Evolutionary conservation across 2,113 vertebrate species (phyloP).

Genomic region (Orthonyx spaldingii): DNA sequence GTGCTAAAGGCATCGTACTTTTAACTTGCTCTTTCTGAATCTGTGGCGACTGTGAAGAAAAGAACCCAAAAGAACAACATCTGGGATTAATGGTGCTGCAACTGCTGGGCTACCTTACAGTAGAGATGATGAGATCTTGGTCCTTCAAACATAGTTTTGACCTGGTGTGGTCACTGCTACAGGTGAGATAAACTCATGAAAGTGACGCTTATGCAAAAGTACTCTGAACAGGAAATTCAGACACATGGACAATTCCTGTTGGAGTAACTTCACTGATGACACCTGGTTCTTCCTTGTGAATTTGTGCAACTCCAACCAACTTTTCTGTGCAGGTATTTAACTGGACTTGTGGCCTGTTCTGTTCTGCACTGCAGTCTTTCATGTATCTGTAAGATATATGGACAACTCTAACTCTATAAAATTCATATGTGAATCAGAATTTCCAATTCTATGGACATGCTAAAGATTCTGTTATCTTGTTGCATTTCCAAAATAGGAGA

Average conservation of each 20-base stretch:
- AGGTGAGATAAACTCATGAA: background rate
- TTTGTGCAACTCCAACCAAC: background rate
- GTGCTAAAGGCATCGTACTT: rapidly evolving
- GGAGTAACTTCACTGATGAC: background rate
- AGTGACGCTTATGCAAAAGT: background rate
- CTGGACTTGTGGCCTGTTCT: background rate
- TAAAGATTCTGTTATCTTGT: background rate
- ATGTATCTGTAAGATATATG: background rate
- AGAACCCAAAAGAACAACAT: background rate
- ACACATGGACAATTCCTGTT: rapidly evolving
- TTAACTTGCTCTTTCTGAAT: background rate
- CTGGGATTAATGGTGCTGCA: background rate
- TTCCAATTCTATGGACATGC: background rate
- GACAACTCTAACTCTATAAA: background rate
- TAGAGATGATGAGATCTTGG: background rate
- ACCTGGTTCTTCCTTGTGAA: background rate
- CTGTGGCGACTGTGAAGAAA: background rate
- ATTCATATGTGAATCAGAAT: background rate
- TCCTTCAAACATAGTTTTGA: background rate
- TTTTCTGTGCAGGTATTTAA: background rate
- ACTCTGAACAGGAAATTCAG: background rate
- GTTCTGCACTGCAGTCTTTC: background rate
- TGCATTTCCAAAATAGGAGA: background rate
- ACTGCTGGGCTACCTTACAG: background rate
- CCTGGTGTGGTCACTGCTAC: no score